Evolutionary conservation across 2,888 invertebrate genomes (phyloP), one percentile per base, ranked within the genome.

Genomic region (Pristionchus arcanus): DNA sequence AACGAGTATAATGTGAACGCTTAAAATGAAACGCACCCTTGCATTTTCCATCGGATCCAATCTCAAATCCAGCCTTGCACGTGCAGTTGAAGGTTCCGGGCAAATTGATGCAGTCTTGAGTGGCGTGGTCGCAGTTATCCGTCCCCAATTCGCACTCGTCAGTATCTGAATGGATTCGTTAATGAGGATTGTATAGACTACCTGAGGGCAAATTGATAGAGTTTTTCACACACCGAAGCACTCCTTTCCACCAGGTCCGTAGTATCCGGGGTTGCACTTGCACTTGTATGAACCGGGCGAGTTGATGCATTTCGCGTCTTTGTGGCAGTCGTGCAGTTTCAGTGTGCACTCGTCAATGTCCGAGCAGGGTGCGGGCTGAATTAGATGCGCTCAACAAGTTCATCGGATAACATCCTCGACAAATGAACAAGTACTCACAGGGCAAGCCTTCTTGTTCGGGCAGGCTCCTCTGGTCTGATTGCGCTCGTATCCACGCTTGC

Each of bases 251-350:
- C 74, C 49, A 25, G 55, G 55, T 31, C 89, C 89, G 53, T 42
- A 63, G 94, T 96, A 97, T 0, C 97, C 97, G 13, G 96, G 95
- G 71, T 96, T 96, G 94, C 97, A 97, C 90, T 94, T 90, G 89
- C 94, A 94, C 19, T 59, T 31, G 91, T 89, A 93, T 4, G 91
- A 90, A 31, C 94, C 94, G 7, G 91, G 89, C 16, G 49, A 53
- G 89, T 94, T 93, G 49, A 84, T 74, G 89, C 94, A 94, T n/a
- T 68, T 53, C 19, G 94, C 91, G 68, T 93, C 90, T 37, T 89
- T 53, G 31, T 94, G 93, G 90, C 94, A 94, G 68, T 91, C 91
- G 55, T 31, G 53, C 34, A 16, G 19, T 28, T 63, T 37, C 2
- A 34, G 25, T 21, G 91, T 91, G 90, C 94, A 94, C 90, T 94